phyloP scores from a whole-genome alignment of 92 coral and sea anemone genomes.

The Palythoa grandis region DNA sequence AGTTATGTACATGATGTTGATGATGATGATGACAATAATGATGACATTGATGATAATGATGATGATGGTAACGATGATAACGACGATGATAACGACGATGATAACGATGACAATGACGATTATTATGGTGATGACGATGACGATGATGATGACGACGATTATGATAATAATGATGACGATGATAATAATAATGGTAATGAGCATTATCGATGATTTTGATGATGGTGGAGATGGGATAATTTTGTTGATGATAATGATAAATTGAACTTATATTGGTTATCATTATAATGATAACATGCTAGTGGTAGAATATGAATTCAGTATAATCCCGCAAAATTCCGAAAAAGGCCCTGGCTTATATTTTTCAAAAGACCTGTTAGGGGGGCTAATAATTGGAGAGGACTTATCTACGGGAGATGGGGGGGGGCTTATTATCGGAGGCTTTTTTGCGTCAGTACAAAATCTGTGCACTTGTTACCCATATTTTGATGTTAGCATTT shows the following conservation, averaged over 20 bases:
- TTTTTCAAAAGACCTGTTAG: too few relatives aligned
- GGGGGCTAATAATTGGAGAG: too few relatives aligned
- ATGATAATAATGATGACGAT: not conserved
- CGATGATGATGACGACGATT: not conserved
- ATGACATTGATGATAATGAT: not conserved
- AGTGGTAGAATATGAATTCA: not conserved
- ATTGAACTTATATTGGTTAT: not conserved
- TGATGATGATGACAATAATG: not conserved
- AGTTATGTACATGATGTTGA: slow-evolving; percentile 15
- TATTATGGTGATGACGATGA: not conserved
- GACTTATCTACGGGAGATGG: too few relatives aligned
- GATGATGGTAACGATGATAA: not conserved
- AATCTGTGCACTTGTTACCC: too few relatives aligned
- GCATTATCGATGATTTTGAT: not conserved
- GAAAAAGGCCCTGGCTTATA: too few relatives aligned
- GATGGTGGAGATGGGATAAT: not conserved
- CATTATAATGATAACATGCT: not conserved
- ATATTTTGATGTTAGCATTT: too few relatives aligned
- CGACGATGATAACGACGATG: not conserved
- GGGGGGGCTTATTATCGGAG: too few relatives aligned
- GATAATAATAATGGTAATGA: not conserved
- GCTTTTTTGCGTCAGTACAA: too few relatives aligned
- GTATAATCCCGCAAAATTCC: too few relatives aligned
- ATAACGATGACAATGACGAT: not conserved
- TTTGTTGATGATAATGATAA: not conserved